Evolutionary conservation across 2,797 vertebrate genomes (phyloP).

Genomic region (Acanthiza pusilla): DNA sequence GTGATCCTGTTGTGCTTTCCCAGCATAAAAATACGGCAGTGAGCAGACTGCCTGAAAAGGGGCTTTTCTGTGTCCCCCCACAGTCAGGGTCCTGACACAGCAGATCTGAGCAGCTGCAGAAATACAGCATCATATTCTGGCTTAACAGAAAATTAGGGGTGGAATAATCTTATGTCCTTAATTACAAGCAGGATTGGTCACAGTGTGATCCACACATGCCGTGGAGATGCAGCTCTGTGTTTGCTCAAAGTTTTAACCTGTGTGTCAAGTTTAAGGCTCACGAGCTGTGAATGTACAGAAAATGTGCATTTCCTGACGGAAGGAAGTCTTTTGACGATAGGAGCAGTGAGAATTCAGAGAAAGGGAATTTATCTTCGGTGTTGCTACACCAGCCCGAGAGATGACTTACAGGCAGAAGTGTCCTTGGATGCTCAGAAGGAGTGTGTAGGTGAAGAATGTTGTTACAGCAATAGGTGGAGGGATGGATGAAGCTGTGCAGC

Average conservation of each 20-base stretch:
- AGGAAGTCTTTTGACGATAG: fast-evolving
- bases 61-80: neutral
- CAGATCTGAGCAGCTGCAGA: neutral
- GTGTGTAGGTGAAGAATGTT: neutral
- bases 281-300: neutral
- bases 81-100: neutral
- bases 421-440: neutral
- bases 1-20: neutral
- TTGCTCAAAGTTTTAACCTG: neutral
- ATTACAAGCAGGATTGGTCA: neutral
- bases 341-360: neutral
- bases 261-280: neutral
- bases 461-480: neutral
- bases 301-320: neutral
- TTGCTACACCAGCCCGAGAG: neutral
- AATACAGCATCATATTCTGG: neutral
- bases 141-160: neutral
- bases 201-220: neutral
- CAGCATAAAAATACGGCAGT: neutral
- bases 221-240: neutral
- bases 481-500: neutral
- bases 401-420: neutral
- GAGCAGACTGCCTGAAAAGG: neutral
- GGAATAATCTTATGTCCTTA: neutral
- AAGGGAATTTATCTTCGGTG: neutral